Conservation (phyloP, 2,888 invertebrate genomes). For the Scelioninae gen. 2 region DNA sequence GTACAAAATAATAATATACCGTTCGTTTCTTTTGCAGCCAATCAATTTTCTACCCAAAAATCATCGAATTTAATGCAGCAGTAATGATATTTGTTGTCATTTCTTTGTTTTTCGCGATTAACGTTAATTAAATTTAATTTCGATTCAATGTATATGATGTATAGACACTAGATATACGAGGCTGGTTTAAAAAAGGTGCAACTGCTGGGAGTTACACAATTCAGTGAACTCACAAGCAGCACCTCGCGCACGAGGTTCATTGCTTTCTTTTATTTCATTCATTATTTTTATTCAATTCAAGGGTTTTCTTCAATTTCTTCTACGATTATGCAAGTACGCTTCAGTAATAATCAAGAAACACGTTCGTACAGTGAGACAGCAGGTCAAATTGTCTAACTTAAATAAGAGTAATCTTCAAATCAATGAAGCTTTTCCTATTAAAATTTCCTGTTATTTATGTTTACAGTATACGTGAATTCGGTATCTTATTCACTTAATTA, state of each 20-base stretch:
- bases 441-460: slow-evolving; percentile 8
- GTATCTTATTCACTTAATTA: slow-evolving; percentile 32
- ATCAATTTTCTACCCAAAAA: slow-evolving; percentile 31
- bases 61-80: slow-evolving; percentile 28
- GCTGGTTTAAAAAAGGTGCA: slow-evolving; percentile 54
- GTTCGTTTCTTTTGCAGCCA: slow-evolving; percentile 28
- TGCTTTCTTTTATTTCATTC: slow-evolving; percentile 12
- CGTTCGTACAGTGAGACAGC: slow-evolving; percentile 47
- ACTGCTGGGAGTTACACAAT: slow-evolving; percentile 26
- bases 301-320: slow-evolving; percentile 9
- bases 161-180: slow-evolving; percentile 55
- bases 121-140: slow-evolving; percentile 50
- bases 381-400: slow-evolving; percentile 31
- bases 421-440: slow-evolving; percentile 11
- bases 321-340: slow-evolving; percentile 39
- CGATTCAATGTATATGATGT: slow-evolving; percentile 54
- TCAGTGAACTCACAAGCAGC: slow-evolving; percentile 10
- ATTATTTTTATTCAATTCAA: slow-evolving; percentile 18
- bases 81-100: slow-evolving; percentile 36
- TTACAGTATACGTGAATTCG: slow-evolving; percentile 27
- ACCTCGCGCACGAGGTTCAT: background rate
- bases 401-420: too few relatives aligned
- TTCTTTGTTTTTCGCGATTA: slow-evolving; percentile 40
- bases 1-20: slow-evolving; percentile 30
- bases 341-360: slow-evolving; percentile 39